A percentile compares a stretch with the other conserved stretches of the same genome.
These are phyloP conservation scores for Drosophila orosa DNA, from an alignment of 1,140 invertebrate genomes.

Conservation along the genomic window DNA sequence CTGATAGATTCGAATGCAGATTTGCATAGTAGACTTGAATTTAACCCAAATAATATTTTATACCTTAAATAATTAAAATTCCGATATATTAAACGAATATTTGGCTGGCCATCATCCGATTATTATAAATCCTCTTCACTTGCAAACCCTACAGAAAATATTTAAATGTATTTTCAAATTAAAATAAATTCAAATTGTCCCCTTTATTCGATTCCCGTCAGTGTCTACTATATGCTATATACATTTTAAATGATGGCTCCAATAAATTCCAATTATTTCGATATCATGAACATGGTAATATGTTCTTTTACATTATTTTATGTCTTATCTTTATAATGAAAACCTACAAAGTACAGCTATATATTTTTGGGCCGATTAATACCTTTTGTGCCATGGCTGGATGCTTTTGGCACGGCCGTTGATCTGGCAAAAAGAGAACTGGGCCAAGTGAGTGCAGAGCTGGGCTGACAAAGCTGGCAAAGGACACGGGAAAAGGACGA, in stretches of 20 bases:
- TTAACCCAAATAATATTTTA: background rate
- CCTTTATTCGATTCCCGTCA: background rate
- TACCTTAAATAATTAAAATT: background rate
- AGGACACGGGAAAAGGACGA: conserved; percentile 28
- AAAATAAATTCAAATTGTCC: background rate
- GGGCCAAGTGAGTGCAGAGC: conserved; percentile 30
- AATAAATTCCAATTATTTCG: background rate
- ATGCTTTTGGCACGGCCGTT: conserved; percentile 17
- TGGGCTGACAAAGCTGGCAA: conserved; percentile 37
- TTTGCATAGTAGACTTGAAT: background rate
- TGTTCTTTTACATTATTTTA: background rate
- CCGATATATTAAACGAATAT: background rate
- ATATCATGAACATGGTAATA: background rate
- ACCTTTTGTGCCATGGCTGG: conserved; percentile 20
- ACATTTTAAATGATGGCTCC: no score
- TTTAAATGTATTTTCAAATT: no score
- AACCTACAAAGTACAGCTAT: background rate
- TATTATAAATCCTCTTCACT: no score
- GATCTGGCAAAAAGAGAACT: conserved; percentile 27
- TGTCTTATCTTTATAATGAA: background rate
- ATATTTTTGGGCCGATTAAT: conserved; percentile 1
- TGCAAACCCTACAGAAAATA: background rate
- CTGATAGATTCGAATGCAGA: background rate
- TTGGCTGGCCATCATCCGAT: background rate
- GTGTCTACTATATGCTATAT: background rate